Evolutionary conservation across 2,797 vertebrate genomes (phyloP), one percentile per base, ranked within the genome.

Genomic region (Rhinophrynus dorsalis): DNA sequence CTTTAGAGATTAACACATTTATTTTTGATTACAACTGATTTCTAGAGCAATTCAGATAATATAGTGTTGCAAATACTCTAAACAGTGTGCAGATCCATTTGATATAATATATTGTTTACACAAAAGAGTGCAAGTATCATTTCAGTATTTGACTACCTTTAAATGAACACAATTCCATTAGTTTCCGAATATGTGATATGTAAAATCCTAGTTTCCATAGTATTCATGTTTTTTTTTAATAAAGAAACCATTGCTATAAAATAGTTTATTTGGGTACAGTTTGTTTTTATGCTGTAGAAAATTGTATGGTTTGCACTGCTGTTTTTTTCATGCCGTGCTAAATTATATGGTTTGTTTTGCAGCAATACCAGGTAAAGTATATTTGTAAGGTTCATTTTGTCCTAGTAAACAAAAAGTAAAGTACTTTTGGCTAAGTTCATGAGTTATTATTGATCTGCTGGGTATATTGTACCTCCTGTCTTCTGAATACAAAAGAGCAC

Each of bases 281-380:
- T 54, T 66, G 17, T 37, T 66, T 44, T 66, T 52, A 32, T 29
- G n/a, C 15, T 32, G 50, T 21, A 15, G 20, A 66, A 55, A 66
- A 66, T 66, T 30, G 23, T 44, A 32, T 55, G 35, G 62, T 32
- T 65, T 40, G 37, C 18, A 45, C 18, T 64, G 45, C 32, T 38
- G 30, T 27, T 51, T 35, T 37, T 23, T 64, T 51, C 45, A 51
- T 26, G 21, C 30, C 12, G 45, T 52, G 47, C 15, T 18, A 64
- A 64, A 52, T 64, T 40, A 52, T 13, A 27, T 64, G 8, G 47
- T 64, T 47, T 47, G 45, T 61, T 61, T 20, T 44, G 23, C 58
- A 47, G 27, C 30, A 52, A 38, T 50, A 45, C 27, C 11, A 35
- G 21, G 61, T 20, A 64, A 27, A 63, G 6, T 18, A 21, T 26